Evolutionary conservation across 2,113 vertebrate genomes (phyloP).

Genomic region (western clawed frog (Xenopus tropicalis)): UCB_Xtro_10.0 CM004443.2:138872501-138873000

Average conservation of each 20-base stretch:
- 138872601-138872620: slow-evolving; percentile 51
- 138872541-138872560: neutral
- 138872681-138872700: slow-evolving; percentile 56
- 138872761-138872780: neutral
- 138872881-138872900: too few species aligned
- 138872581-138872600: slow-evolving; percentile 56
- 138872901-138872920: too few species aligned
- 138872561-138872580: slow-evolving; percentile 46
- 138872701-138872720: slow-evolving; percentile 50
- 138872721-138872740: neutral
- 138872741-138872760: neutral
- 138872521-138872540: neutral
- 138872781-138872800: too few species aligned
- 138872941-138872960: too few species aligned
- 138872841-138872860: too few species aligned
- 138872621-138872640: slow-evolving; percentile 52
- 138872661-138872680: slow-evolving; percentile 60
- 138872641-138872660: slow-evolving; percentile 53
- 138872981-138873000: too few species aligned
- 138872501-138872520: neutral
- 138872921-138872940: too few species aligned
- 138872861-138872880: too few species aligned
- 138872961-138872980: too few species aligned
- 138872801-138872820: too few species aligned
- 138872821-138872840: too few species aligned